Percentiles rank a stretch among this genome's conserved stretches.
Conservation (phyloP, 1,140 invertebrate species). For the Sarcophaga bullata region DNA sequence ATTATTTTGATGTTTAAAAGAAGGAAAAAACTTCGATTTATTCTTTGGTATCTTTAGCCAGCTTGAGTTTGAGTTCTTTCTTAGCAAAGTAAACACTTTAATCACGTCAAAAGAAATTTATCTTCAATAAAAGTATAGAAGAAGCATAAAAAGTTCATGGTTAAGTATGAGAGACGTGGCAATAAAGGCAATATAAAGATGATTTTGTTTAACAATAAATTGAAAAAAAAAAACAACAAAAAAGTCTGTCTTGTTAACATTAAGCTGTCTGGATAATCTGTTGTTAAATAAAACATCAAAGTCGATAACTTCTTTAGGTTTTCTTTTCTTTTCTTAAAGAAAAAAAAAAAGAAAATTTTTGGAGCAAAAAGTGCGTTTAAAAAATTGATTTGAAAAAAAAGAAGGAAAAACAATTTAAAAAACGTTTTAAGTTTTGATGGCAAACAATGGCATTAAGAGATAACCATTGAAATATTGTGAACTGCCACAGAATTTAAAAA, state of each 20-base stretch:
- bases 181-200: conserved; percentile 1
- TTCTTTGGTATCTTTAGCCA: background rate
- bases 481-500: background rate
- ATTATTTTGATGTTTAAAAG: too few relatives aligned
- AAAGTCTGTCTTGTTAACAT: background rate
- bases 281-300: conserved; percentile 27
- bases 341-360: too few relatives aligned
- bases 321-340: background rate
- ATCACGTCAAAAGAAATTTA: background rate
- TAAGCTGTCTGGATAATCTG: conserved; percentile 1
- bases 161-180: background rate
- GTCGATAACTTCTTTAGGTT: background rate
- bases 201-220: background rate
- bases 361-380: too few relatives aligned
- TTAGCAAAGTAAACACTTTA: conserved; percentile 6
- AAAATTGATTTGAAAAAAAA: background rate
- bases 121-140: background rate
- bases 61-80: background rate
- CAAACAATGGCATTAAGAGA: too few relatives aligned
- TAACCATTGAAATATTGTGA: too few relatives aligned
- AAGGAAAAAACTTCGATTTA: background rate
- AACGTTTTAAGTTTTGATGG: background rate
- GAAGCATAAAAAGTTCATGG: background rate
- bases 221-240: background rate
- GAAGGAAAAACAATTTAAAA: background rate